Conservation (phyloP, 2,113 vertebrate genomes). For the Chamaea fasciata region DNA sequence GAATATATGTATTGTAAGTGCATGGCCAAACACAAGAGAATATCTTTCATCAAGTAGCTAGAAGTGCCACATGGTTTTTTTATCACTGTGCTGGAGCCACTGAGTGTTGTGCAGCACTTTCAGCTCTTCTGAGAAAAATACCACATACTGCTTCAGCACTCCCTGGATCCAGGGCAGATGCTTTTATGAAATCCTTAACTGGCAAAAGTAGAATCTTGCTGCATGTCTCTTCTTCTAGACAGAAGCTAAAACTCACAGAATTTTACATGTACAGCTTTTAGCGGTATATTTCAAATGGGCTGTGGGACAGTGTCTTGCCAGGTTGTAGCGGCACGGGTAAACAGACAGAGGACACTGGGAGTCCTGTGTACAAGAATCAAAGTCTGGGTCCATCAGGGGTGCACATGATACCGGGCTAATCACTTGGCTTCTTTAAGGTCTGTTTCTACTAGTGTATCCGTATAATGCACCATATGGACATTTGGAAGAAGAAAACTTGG, state of each 20-base stretch:
- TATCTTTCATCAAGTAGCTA: conserved; percentile 46
- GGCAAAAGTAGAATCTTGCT: neutral
- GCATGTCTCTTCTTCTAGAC: neutral
- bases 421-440: neutral
- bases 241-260: neutral
- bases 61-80: conserved; percentile 42
- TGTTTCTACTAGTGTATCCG: neutral
- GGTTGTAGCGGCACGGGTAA: neutral
- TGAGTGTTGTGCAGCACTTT: neutral
- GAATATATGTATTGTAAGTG: conserved; percentile 52
- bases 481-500: neutral
- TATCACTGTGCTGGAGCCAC: neutral
- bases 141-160: neutral
- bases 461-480: neutral
- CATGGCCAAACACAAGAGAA: conserved; percentile 48
- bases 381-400: neutral
- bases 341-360: neutral
- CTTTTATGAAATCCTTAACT: neutral
- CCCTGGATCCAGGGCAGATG: neutral
- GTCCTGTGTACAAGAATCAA: neutral
- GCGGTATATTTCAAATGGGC: neutral
- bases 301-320: neutral
- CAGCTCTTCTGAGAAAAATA: neutral
- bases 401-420: neutral
- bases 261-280: neutral